phyloP scores from a whole-genome alignment of 2,888 invertebrate species.

The Ormyrus thymus region DNA sequence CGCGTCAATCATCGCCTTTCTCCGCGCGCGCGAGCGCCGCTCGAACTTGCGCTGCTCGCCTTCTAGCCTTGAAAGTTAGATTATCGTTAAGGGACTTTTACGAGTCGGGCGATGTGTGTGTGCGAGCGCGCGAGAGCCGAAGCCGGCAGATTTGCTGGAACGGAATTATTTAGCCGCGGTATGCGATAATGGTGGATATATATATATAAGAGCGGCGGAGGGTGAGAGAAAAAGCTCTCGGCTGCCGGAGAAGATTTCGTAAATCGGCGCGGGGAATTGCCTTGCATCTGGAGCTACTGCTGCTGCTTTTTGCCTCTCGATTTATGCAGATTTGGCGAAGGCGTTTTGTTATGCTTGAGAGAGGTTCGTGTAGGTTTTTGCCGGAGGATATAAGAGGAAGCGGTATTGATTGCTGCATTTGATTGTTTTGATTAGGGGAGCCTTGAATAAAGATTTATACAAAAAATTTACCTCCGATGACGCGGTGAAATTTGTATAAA shows the following conservation, averaged over 20 bases:
- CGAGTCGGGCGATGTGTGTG: background rate
- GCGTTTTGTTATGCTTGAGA: background rate
- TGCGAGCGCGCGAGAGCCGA: too few species aligned
- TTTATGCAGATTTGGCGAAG: background rate
- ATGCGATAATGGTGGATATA: constrained; percentile 42
- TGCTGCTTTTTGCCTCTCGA: background rate
- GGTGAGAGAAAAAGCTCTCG: too few species aligned
- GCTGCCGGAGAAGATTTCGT: constrained; percentile 6
- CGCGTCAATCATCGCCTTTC: constrained; percentile 65
- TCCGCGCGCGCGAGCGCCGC: constrained; percentile 44
- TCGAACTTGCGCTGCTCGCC: constrained; percentile 18
- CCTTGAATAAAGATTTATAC: too few species aligned
- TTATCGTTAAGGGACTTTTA: constrained; percentile 51
- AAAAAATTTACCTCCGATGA: too few species aligned
- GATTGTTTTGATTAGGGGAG: too few species aligned
- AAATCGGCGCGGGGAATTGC: constrained; percentile 1
- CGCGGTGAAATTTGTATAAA: too few species aligned
- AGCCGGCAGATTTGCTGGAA: constrained; percentile 20
- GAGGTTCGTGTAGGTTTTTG: background rate
- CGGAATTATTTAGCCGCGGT: constrained; percentile 38
- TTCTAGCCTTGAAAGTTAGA: constrained; percentile 52
- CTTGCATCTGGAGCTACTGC: too few species aligned
- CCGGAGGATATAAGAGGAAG: too few species aligned
- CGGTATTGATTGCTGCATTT: too few species aligned
- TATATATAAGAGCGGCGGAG: background rate